Evolutionary conservation across 2,888 invertebrate species (phyloP), one percentile per base, ranked within the genome.

Genomic region (Platycheirus albimanus): DNA sequence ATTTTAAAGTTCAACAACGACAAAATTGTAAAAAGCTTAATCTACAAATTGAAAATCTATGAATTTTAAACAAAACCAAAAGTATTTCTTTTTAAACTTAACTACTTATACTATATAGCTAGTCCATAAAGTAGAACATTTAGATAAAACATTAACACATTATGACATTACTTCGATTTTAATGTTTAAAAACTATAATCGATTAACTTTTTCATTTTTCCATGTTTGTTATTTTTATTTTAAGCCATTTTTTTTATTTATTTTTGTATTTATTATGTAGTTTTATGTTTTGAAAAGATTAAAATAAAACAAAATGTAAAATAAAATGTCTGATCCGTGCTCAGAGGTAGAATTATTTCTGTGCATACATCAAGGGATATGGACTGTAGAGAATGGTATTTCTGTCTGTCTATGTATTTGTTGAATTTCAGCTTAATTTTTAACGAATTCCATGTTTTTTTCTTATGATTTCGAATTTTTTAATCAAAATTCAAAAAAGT

Each of bases 241-340:
- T 58, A 58, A 56, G 56, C 2, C 3, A 24, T 38, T 58, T 38
- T 56, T 36, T 58, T 58, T 41, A 58, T 58, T 58, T 33, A 33
- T 41, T 58, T 58, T 58, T 58, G 8, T 58, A 58, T 58, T 58
- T 58, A 58, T 58, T 41, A 7, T 15, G 6, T 58, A 58, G 58
- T 58, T 58, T 58, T 24, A 15, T 0, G 41, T 41, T 38, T 1
- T 28, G 10, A 36, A 33, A 15, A n/a, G n/a, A 41, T 24, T 28
- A 1, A 56, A 56, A 41, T 58, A 58, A 58, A 58, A 24, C 10
- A 8, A 7, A 33, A 33, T 58, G 41, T 41, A 56, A 56, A 56
- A 4, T 20, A n/a, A 36, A 36, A 13, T 38, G 20, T 56, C 13
- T 24, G 20, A 15, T 43, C n/a, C 28, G n/a, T n/a, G 6, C 3